Percentiles rank a stretch among this genome's conserved stretches.
Conservation (phyloP, 2,113 vertebrate species). For the Beaufortia kweichowensis region DNA sequence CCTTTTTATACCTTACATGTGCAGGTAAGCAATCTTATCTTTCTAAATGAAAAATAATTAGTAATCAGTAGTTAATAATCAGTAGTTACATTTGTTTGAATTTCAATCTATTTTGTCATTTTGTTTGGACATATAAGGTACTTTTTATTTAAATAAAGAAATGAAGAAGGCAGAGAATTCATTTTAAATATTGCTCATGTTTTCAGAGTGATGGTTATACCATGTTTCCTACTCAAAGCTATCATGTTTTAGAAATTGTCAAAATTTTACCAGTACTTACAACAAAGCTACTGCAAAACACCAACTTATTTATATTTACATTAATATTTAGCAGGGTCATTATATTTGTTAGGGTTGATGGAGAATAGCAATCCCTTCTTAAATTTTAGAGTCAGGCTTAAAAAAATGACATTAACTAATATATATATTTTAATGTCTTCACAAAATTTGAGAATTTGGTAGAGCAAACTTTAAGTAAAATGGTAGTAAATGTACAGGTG, state of each 20-base stretch:
- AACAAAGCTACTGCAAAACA: too few species aligned
- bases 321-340: too few species aligned
- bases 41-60: not conserved
- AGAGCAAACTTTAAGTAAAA: not conserved
- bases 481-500: not conserved
- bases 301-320: too few species aligned
- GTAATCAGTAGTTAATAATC: not conserved
- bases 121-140: not conserved
- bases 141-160: not conserved
- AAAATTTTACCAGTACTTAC: not conserved
- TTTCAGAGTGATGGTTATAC: not conserved
- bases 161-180: too few species aligned
- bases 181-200: not conserved
- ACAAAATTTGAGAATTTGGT: not conserved
- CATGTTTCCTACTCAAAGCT: not conserved
- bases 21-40: constrained; percentile 11
- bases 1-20: constrained; percentile 29
- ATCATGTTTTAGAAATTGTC: constrained; percentile 10
- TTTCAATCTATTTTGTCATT: not conserved
- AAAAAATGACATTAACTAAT: not conserved
- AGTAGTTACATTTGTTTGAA: too few species aligned
- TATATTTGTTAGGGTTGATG: constrained; percentile 12
- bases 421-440: too few species aligned
- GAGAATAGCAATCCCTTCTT: not conserved
- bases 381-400: not conserved